Base-by-base conservation (phyloP, 37 sponge, comb jelly and placozoan genomes). In the Ianthella basta region DNA sequence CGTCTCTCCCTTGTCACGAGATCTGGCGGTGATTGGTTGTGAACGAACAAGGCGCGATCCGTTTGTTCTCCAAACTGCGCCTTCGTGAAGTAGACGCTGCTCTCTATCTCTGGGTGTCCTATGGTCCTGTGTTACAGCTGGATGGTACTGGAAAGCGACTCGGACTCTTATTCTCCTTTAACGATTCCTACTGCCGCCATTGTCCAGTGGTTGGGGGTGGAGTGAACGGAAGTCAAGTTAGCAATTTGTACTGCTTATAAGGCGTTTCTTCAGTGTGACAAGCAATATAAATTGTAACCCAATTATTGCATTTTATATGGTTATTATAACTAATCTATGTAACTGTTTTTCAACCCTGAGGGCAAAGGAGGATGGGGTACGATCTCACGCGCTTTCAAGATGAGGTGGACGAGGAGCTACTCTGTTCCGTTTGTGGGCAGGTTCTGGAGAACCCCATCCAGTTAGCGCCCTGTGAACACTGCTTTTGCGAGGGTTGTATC, bases 401-500 rank as follows among this genome's bases (percentile, higher is more conserved):
- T 4, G 94, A 86, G 16, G 92, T 97, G 41, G 98, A 98, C 80
- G 96, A 94, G 53, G 98, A 98, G 82, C 80, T 98, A 41, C 68
- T 98, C 30, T 98, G 98, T 66, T 81, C 94, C 36, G 95, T 98
- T 15, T 98, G 98, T 80, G 84, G 92, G 0, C 89, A 85, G 54
- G 98, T 98, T 14, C 83, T 95, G 23, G 87, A 93, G 69, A 64
- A 80, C 34, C 98, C 98, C 33, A 83, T 92, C 4, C 98, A 98
- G 86, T 88, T 91, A 59, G 74, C 79, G 27, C 87, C 91, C 44
- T 98, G 98, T 70, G 98, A 98, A 57, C 98, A 98, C 83, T 94
- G 92, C 40, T 98, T 98, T 83, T 98, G 98, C 84, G 70, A 55
- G 41, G 86, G 82, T 25, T 98, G 98, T 70, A 92, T 98, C 54